phyloP scores from a whole-genome alignment of 2,888 invertebrate species.

The Pachymerium ferrugineum region DNA sequence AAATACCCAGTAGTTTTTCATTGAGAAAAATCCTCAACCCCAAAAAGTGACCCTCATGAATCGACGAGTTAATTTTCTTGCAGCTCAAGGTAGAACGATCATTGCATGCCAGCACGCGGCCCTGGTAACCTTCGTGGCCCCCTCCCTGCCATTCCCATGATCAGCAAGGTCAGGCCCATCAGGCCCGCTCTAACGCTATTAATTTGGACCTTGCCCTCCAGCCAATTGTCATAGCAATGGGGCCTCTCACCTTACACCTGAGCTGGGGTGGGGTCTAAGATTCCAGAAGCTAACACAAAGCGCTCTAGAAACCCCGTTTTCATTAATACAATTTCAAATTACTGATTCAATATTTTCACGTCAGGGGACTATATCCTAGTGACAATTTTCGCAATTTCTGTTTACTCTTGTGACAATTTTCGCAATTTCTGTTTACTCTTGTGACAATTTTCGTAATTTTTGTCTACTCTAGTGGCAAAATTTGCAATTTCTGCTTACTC shows the following conservation, averaged over 20 bases:
- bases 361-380: too few relatives aligned
- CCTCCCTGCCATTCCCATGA: constrained; percentile 29
- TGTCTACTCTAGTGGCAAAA: too few relatives aligned
- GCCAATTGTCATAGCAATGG: neutral
- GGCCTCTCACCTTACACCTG: neutral
- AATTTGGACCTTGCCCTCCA: constrained; percentile 25
- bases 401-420: too few relatives aligned
- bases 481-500: too few relatives aligned
- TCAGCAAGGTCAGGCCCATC: constrained; percentile 28
- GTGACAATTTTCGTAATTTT: too few relatives aligned
- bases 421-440: too few relatives aligned
- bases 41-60: neutral
- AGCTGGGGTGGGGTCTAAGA: neutral
- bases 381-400: too few relatives aligned
- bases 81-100: neutral
- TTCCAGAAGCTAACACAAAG: constrained; percentile 8
- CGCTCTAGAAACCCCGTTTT: too few relatives aligned
- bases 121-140: constrained; percentile 10
- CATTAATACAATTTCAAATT: too few relatives aligned
- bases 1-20: too few relatives aligned
- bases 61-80: neutral
- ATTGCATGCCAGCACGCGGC: constrained; percentile 27
- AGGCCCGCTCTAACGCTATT: constrained; percentile 23
- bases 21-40: neutral
- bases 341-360: too few relatives aligned